Evolutionary conservation across 1,140 invertebrate species (phyloP).

Genomic region (Asobara japonica): DNA sequence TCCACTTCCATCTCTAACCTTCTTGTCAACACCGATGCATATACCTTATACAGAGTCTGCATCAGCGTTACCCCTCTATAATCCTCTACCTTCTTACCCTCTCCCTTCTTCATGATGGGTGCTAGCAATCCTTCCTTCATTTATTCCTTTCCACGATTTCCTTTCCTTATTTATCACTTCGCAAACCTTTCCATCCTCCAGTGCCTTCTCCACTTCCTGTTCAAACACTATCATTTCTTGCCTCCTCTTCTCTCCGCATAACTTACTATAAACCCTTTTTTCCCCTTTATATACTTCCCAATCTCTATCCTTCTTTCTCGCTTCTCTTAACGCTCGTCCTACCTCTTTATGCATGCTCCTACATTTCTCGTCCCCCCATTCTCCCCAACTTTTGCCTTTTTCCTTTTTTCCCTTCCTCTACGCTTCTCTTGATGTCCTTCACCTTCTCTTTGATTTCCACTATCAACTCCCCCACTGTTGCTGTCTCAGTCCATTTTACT

Average conservation of each 20-base stretch:
- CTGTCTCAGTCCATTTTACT: background rate
- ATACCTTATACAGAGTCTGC: constrained; percentile 23
- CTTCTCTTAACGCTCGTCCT: background rate
- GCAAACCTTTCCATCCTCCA: background rate
- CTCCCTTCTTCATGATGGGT: constrained; percentile 46
- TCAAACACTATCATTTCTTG: background rate
- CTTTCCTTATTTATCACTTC: background rate
- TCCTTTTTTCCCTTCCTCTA: background rate
- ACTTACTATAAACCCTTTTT: background rate
- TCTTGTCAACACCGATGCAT: no score
- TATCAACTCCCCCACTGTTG: background rate
- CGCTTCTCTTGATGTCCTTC: background rate
- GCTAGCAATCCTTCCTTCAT: constrained; percentile 28
- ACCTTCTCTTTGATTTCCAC: background rate
- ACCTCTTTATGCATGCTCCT: background rate
- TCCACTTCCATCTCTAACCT: no score
- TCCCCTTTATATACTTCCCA: background rate
- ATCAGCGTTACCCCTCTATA: constrained; percentile 44
- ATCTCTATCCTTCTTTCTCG: background rate
- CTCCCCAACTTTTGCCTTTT: background rate
- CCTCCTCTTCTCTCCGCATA: background rate
- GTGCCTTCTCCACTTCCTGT: constrained; percentile 2
- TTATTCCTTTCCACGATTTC: background rate
- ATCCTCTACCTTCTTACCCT: constrained; percentile 38
- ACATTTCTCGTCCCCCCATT: background rate